These are phyloP conservation scores for Malurus melanocephalus DNA, from an alignment of 2,113 vertebrate species.

Conservation along the genomic window DNA sequence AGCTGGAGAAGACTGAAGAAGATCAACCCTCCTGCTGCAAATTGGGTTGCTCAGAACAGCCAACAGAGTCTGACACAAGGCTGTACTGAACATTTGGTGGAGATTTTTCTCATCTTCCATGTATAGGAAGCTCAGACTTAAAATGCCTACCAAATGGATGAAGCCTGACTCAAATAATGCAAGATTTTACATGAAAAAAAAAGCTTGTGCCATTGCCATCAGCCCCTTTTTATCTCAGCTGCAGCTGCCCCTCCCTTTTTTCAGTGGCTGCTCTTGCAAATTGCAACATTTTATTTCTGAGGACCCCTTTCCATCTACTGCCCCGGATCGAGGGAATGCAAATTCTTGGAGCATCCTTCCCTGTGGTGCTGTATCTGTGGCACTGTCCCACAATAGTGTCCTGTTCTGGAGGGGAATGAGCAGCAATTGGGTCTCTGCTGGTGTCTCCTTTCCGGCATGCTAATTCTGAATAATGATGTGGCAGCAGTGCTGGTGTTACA, in stretches of 20 bases:
- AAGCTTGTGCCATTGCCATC: neutral
- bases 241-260: neutral
- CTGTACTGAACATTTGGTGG: rapidly evolving
- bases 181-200: neutral
- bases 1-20: neutral
- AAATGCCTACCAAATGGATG: neutral
- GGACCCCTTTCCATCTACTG: neutral
- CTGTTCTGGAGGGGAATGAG: neutral
- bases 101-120: neutral
- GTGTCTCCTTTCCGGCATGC: neutral
- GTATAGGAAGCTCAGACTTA: neutral
- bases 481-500: neutral
- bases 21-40: neutral
- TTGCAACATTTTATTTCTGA: neutral
- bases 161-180: neutral
- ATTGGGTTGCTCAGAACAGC: neutral
- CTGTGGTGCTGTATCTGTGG: rapidly evolving
- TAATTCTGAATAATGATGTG: neutral
- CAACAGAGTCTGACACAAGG: neutral
- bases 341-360: neutral
- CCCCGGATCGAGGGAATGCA: neutral
- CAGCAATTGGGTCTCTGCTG: neutral
- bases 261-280: neutral
- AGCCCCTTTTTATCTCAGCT: neutral
- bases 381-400: neutral